These are phyloP conservation scores for Bombus haemorrhoidalis DNA, from an alignment of 1,140 invertebrate genomes.

Conservation along the genomic window DNA sequence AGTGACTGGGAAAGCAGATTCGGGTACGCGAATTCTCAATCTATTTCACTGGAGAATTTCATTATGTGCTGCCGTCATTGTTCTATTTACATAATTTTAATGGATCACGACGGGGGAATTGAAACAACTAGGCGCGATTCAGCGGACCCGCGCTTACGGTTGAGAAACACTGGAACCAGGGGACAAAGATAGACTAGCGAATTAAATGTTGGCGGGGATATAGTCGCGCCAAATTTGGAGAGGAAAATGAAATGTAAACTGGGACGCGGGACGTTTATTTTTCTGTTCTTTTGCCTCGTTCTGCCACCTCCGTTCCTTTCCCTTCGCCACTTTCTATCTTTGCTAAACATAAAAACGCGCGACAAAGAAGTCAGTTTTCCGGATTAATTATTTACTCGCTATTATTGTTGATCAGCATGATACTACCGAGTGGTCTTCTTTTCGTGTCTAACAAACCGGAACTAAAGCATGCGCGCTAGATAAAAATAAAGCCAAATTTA, in stretches of 20 bases:
- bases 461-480: too few relatives aligned
- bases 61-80: constrained; percentile 4
- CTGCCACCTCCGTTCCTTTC: background rate
- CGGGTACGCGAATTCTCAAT: background rate
- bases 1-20: background rate
- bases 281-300: constrained; percentile 3
- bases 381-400: constrained; percentile 2
- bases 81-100: constrained; percentile 42
- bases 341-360: background rate
- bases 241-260: constrained; percentile 48
- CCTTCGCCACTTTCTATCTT: background rate
- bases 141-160: background rate
- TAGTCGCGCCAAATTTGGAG: constrained; percentile 33
- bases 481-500: too few relatives aligned
- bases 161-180: background rate
- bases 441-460: background rate
- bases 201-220: constrained; percentile 21
- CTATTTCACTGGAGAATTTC: constrained; percentile 2
- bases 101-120: constrained; percentile 9
- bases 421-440: background rate
- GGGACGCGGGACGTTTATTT: constrained; percentile 25
- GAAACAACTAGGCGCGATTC: constrained; percentile 18
- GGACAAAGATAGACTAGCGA: constrained; percentile 30
- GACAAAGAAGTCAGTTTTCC: constrained; percentile 1
- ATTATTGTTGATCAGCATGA: background rate